A percentile compares a stretch with the other conserved stretches of the same genome.
These are phyloP conservation scores for Theonella swinhoei DNA, from an alignment of 37 sponge, comb jelly and placozoan species.

Conservation along the genomic window DNA sequence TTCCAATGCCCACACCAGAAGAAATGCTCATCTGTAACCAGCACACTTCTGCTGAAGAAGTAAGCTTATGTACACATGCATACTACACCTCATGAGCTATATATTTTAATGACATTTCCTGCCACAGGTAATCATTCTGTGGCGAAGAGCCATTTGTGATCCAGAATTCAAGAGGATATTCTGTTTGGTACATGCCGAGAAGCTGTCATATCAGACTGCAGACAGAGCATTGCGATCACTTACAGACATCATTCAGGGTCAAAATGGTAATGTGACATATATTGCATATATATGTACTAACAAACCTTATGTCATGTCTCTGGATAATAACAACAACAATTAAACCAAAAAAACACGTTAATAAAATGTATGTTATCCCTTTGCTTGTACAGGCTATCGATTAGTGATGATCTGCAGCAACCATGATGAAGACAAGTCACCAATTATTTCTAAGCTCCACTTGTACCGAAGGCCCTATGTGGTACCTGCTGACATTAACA, in stretches of 20 bases:
- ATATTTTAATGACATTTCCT: neutral
- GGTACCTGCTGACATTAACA: neutral
- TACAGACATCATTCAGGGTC: slow-evolving; percentile 28
- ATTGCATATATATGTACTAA: neutral
- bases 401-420: slow-evolving; percentile 49
- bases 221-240: slow-evolving; percentile 23
- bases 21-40: slow-evolving; percentile 70
- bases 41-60: slow-evolving; percentile 73
- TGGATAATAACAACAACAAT: neutral
- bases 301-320: neutral
- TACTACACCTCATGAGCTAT: neutral
- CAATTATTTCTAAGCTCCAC: slow-evolving; percentile 41
- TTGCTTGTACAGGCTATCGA: slow-evolving; percentile 18
- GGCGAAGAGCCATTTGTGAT: slow-evolving; percentile 49
- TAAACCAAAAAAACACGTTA: neutral
- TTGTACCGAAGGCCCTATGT: neutral
- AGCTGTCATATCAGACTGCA: slow-evolving; percentile 44
- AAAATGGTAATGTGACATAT: neutral
- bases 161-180: slow-evolving; percentile 50
- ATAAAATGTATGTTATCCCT: neutral
- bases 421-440: slow-evolving; percentile 40
- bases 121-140: slow-evolving; percentile 41
- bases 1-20: slow-evolving; percentile 73
- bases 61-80: neutral
- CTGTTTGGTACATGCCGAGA: slow-evolving; percentile 61